A percentile compares a stretch with the other conserved stretches of the same genome.
Evolutionary conservation across 92 coral and sea anemone species (phyloP).

Genomic region (Porites cylindrica): DNA sequence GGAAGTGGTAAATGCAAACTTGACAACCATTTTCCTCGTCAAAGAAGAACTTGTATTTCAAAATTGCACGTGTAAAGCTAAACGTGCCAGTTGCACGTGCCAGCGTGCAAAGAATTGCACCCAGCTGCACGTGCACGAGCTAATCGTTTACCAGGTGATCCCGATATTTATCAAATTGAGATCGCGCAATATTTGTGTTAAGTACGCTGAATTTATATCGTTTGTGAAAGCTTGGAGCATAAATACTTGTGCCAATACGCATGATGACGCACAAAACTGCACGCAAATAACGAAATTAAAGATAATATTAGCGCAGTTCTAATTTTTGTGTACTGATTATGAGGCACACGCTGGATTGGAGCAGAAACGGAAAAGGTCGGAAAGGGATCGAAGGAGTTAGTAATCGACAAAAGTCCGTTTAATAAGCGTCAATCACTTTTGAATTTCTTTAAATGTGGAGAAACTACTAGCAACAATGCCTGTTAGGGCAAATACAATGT

Average conservation of each 20-base stretch:
- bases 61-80: too few species aligned
- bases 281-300: constrained; percentile 17
- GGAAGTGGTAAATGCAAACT: too few species aligned
- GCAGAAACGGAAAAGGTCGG: too few species aligned
- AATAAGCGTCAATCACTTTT: too few species aligned
- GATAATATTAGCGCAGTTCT: not conserved
- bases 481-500: not conserved
- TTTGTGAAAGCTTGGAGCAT: not conserved
- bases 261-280: constrained; percentile 6
- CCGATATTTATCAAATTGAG: not conserved
- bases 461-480: not conserved
- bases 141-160: not conserved
- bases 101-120: not conserved
- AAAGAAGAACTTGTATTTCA: too few species aligned
- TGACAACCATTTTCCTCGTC: too few species aligned
- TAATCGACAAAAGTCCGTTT: too few species aligned
- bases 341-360: too few species aligned
- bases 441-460: too few species aligned
- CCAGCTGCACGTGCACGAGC: not conserved
- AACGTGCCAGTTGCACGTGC: not conserved
- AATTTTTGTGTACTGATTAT: not conserved
- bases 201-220: not conserved
- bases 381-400: too few species aligned
- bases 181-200: not conserved
- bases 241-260: not conserved